phyloP scores from a whole-genome alignment of 2,888 invertebrate species.

The Creontiades dilutus region DNA sequence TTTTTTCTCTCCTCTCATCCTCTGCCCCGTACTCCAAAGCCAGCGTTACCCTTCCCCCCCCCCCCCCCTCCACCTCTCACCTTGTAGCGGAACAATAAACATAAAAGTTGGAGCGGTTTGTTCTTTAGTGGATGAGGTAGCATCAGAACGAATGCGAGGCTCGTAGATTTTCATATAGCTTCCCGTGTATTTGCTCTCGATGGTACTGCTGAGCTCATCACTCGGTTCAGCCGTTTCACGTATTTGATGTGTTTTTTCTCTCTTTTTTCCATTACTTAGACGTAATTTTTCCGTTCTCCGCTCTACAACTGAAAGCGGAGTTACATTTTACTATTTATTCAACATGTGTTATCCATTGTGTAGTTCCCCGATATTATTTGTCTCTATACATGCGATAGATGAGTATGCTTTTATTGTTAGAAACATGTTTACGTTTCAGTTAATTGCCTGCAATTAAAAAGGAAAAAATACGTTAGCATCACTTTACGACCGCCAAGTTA shows the following conservation, averaged over 20 bases:
- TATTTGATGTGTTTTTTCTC: background rate
- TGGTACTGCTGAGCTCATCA: slow-evolving; percentile 11
- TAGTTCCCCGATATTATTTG: background rate
- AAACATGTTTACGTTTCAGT: too few species aligned
- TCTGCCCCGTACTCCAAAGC: background rate
- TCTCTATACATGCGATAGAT: too few species aligned
- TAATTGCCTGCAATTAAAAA: too few species aligned
- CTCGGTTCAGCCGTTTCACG: slow-evolving; percentile 2
- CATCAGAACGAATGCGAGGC: background rate
- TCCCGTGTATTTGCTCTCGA: slow-evolving; percentile 3
- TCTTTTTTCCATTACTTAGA: background rate
- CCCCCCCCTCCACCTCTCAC: too few species aligned
- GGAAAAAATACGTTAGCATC: too few species aligned
- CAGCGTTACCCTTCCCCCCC: background rate
- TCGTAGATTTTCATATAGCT: slow-evolving; percentile 32
- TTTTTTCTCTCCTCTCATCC: slow-evolving; percentile 10
- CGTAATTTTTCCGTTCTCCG: background rate
- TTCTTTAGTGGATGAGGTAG: background rate
- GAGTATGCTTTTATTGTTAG: too few species aligned
- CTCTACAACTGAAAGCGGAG: background rate
- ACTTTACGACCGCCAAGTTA: too few species aligned
- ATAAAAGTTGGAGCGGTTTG: slow-evolving; percentile 51
- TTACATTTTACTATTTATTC: background rate
- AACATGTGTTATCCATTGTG: background rate
- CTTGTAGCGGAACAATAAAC: slow-evolving; percentile 42